Percentiles rank a stretch among this genome's conserved stretches.
Evolutionary conservation across 2,797 vertebrate species (phyloP).

Genomic region (Ctenopoma multispine): DNA sequence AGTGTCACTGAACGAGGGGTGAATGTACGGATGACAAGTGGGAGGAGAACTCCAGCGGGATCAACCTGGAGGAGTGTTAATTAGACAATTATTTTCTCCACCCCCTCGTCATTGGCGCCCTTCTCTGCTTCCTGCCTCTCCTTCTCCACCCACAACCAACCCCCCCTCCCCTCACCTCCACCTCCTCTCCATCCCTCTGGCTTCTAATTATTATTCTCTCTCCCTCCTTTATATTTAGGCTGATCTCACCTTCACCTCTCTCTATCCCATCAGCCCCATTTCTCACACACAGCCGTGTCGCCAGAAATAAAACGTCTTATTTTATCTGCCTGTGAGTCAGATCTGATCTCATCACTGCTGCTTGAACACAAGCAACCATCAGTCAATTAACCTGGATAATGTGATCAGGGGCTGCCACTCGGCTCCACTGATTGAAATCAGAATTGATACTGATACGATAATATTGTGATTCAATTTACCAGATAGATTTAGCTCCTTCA

Average conservation of each 20-base stretch:
- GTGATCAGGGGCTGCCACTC: not conserved
- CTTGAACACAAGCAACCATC: not conserved
- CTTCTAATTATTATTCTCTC: constrained; percentile 29
- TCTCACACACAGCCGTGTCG: not conserved
- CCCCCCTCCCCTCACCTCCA: too few species aligned
- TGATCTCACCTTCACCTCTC: constrained; percentile 26
- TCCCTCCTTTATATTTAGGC: not conserved
- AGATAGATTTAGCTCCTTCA: too few species aligned
- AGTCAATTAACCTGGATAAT: not conserved
- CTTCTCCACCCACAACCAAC: not conserved
- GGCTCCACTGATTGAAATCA: not conserved
- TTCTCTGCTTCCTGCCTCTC: not conserved
- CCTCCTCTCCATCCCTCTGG: not conserved
- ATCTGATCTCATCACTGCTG: constrained; percentile 11
- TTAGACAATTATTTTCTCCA: constrained; percentile 40
- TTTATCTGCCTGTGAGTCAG: constrained; percentile 14
- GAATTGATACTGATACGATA: not conserved
- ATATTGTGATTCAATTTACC: not conserved
- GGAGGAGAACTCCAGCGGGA: constrained; percentile 17
- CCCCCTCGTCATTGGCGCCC: constrained; percentile 35
- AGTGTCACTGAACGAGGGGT: not conserved
- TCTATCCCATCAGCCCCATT: not conserved
- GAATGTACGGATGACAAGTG: not conserved
- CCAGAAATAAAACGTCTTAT: not conserved
- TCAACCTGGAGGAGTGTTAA: constrained; percentile 37